Conservation (phyloP, 2,797 vertebrate genomes). For the Anguilla marmorata region DNA sequence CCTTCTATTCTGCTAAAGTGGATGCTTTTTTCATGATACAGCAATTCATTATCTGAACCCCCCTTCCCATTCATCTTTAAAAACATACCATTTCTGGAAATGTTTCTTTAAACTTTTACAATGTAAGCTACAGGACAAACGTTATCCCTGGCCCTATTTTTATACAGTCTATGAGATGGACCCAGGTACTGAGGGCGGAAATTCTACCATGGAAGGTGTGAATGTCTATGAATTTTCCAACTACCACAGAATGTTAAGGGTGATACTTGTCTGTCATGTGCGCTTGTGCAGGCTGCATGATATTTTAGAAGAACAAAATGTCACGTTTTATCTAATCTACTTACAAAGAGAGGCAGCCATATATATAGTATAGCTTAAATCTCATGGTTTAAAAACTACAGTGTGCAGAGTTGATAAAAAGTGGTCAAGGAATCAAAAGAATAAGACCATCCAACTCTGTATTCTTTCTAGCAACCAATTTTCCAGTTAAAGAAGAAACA, state of each 20-base stretch:
- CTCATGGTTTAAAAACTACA: background rate
- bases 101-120: background rate
- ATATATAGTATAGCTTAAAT: background rate
- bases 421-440: background rate
- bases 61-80: background rate
- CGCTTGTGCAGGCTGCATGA: background rate
- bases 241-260: background rate
- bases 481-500: conserved; percentile 22
- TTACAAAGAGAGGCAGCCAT: background rate
- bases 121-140: background rate
- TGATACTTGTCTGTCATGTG: background rate
- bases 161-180: background rate
- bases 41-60: background rate
- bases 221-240: background rate
- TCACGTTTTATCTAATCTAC: background rate
- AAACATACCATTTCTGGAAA: background rate
- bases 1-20: background rate
- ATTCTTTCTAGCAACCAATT: conserved; percentile 17
- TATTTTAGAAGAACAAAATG: background rate
- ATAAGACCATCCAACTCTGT: background rate
- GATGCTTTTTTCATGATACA: background rate
- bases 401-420: background rate
- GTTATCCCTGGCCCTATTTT: background rate
- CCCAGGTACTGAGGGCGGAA: background rate
- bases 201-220: background rate